Conservation (phyloP, 2,113 vertebrate genomes). For the Silurus meridionalis region DNA sequence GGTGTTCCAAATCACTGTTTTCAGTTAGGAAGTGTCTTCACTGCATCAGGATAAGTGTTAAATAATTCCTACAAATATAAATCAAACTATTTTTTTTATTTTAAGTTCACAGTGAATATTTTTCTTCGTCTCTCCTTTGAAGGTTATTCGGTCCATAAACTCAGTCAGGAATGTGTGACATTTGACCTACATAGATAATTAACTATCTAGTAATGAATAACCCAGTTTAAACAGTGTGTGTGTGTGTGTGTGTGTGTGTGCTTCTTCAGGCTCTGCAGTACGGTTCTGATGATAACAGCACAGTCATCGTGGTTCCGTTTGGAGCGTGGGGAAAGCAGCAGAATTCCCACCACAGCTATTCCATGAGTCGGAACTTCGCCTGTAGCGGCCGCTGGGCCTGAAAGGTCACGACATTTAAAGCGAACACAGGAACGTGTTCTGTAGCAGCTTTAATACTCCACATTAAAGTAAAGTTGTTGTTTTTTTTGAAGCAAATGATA, state of each 20-base stretch:
- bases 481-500: not conserved
- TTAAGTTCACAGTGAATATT: not conserved
- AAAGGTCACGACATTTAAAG: not conserved
- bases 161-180: not conserved
- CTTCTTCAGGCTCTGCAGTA: conserved; percentile 84
- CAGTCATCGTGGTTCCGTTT: conserved; percentile 89
- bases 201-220: conserved; percentile 5
- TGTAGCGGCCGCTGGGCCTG: conserved; percentile 93
- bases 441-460: not conserved
- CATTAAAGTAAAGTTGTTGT: not conserved
- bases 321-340: conserved; percentile 95
- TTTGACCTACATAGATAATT: conserved; percentile 6
- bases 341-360: conserved; percentile 81
- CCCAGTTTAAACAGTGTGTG: not conserved
- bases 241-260: conserved; percentile 20
- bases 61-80: not conserved
- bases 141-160: not conserved
- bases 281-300: conserved; percentile 93
- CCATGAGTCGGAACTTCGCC: conserved; percentile 92
- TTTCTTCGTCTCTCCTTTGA: not conserved
- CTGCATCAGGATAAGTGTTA: not conserved
- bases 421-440: not conserved
- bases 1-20: not conserved
- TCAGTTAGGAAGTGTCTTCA: not conserved
- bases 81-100: not conserved